Percentiles rank a stretch among this genome's conserved stretches.
Conservation (phyloP, 2,888 invertebrate species). For the Alloscopus bannaensis region DNA sequence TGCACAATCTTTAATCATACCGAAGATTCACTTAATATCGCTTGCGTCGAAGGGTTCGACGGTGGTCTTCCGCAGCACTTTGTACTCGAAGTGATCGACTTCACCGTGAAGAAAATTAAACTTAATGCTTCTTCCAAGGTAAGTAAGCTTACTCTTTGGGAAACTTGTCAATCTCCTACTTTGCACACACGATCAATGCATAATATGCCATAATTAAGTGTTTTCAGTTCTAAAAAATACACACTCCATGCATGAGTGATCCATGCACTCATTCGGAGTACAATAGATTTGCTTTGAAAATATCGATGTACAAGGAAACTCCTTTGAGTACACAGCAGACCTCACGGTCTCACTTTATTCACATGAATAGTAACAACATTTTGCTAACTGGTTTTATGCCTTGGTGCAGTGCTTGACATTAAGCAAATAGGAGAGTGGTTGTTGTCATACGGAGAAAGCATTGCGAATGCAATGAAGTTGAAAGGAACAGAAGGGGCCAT, state of each 20-base stretch:
- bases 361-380: background rate
- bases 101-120: constrained; percentile 81
- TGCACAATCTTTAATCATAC: constrained; percentile 93
- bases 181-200: background rate
- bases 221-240: background rate
- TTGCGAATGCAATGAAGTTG: constrained; percentile 32
- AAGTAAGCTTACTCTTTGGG: constrained; percentile 27
- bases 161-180: no score
- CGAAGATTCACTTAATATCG: constrained; percentile 87
- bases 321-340: background rate
- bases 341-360: background rate
- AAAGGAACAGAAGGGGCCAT: constrained; percentile 25
- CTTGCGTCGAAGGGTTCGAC: constrained; percentile 85
- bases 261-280: no score
- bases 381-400: background rate
- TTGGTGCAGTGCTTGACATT: constrained; percentile 5
- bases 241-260: no score
- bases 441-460: no score
- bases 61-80: constrained; percentile 92
- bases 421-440: constrained; percentile 2
- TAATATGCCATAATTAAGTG: background rate
- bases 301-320: background rate
- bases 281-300: background rate
- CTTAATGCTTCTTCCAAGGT: constrained; percentile 79
- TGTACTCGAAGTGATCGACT: constrained; percentile 86